These are phyloP conservation scores for Nowickia ferox DNA, from an alignment of 2,888 invertebrate genomes.

Conservation along the genomic window DNA sequence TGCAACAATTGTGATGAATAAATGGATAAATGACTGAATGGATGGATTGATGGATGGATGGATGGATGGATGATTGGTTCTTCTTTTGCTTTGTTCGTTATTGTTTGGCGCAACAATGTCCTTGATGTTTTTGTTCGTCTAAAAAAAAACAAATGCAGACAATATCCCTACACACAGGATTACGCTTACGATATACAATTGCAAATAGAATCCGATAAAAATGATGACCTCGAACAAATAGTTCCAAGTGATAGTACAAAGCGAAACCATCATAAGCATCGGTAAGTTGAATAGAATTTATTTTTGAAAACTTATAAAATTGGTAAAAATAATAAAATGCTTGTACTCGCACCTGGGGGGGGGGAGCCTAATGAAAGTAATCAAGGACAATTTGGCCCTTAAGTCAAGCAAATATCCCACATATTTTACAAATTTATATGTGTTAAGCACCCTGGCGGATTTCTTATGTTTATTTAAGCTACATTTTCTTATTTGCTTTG, in stretches of 20 bases:
- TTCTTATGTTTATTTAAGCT: neutral
- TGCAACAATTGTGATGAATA: slow-evolving; percentile 19
- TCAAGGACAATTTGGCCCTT: too few relatives aligned
- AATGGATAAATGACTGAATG: slow-evolving; percentile 11
- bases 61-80: slow-evolving; percentile 23
- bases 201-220: slow-evolving; percentile 82
- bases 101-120: neutral
- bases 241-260: slow-evolving; percentile 81
- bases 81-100: neutral
- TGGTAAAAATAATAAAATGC: neutral
- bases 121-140: neutral
- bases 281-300: slow-evolving; percentile 77
- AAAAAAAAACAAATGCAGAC: slow-evolving; percentile 75
- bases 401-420: too few relatives aligned
- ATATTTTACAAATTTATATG: neutral
- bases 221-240: slow-evolving; percentile 83
- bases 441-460: neutral
- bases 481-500: neutral
- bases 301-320: neutral
- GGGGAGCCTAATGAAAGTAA: too few relatives aligned
- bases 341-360: too few relatives aligned
- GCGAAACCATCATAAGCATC: slow-evolving; percentile 83
- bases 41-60: neutral
- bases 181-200: slow-evolving; percentile 83
- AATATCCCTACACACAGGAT: slow-evolving; percentile 82